These are phyloP conservation scores for Dyspetes luteomarginatus DNA, from an alignment of 2,888 invertebrate species.

Conservation along the genomic window DNA sequence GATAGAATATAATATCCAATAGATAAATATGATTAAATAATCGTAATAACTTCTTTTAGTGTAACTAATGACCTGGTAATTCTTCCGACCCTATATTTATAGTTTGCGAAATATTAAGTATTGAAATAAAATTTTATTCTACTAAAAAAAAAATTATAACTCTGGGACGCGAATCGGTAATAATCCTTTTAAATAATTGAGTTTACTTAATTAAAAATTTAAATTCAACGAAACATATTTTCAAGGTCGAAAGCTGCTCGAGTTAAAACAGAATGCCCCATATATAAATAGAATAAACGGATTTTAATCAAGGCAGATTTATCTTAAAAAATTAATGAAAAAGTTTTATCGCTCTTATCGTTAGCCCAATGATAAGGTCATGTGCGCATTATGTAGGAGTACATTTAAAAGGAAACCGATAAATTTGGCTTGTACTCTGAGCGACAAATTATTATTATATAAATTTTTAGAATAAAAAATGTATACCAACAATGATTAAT, in stretches of 20 bases:
- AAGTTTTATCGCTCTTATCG: background rate
- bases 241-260: background rate
- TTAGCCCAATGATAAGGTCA: background rate
- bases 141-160: too few species aligned
- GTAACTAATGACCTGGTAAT: too few species aligned
- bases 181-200: too few species aligned
- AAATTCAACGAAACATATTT: background rate
- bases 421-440: background rate
- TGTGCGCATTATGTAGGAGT: background rate
- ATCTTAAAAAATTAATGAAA: background rate
- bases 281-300: background rate
- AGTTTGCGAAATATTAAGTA: too few species aligned
- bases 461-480: conserved; percentile 7
- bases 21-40: too few species aligned
- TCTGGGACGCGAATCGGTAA: too few species aligned
- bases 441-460: background rate
- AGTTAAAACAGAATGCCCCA: background rate
- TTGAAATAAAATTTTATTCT: too few species aligned
- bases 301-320: background rate
- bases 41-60: too few species aligned
- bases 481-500: background rate
- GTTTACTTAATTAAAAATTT: too few species aligned
- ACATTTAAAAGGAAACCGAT: background rate
- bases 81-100: too few species aligned
- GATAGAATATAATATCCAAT: too few species aligned